These are phyloP conservation scores for Heliocidaris tuberculata DNA, from an alignment of 35 echinoderm and acorn worm species.

Conservation along the genomic window DNA sequence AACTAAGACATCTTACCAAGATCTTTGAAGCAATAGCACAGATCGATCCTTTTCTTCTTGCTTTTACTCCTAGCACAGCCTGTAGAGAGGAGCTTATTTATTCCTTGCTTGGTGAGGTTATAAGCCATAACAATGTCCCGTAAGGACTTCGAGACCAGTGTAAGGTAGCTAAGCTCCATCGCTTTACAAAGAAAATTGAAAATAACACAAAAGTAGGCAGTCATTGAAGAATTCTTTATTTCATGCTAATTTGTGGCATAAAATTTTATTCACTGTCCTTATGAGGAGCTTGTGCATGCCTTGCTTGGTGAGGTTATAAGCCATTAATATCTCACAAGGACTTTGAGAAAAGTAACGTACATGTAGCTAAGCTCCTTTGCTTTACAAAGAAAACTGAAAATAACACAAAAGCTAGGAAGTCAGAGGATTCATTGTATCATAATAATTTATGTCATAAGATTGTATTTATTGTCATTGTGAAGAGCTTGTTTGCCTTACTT, in stretches of 20 bases:
- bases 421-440: too few relatives aligned
- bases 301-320: too few relatives aligned
- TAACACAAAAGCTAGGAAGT: too few relatives aligned
- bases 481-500: slow-evolving; percentile 38
- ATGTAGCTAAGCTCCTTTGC: too few relatives aligned
- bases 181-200: slow-evolving; percentile 43
- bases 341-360: not conserved
- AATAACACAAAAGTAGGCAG: not conserved
- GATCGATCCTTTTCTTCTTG: slow-evolving; percentile 22
- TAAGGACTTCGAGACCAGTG: slow-evolving; percentile 59
- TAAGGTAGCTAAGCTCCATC: slow-evolving; percentile 61
- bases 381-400: too few relatives aligned
- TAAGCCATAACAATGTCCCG: slow-evolving; percentile 55
- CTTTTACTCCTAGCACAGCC: slow-evolving; percentile 19
- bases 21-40: slow-evolving; percentile 37
- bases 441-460: too few relatives aligned
- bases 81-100: slow-evolving; percentile 9
- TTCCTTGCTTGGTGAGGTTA: slow-evolving; percentile 49
- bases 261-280: not conserved
- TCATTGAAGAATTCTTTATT: not conserved
- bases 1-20: not conserved
- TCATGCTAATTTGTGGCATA: not conserved
- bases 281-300: too few relatives aligned
- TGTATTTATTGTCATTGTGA: not conserved
- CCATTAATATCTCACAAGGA: too few relatives aligned